Evolutionary conservation across 2,797 vertebrate genomes (phyloP).

Genomic region (Sparidentex hasta): DNA sequence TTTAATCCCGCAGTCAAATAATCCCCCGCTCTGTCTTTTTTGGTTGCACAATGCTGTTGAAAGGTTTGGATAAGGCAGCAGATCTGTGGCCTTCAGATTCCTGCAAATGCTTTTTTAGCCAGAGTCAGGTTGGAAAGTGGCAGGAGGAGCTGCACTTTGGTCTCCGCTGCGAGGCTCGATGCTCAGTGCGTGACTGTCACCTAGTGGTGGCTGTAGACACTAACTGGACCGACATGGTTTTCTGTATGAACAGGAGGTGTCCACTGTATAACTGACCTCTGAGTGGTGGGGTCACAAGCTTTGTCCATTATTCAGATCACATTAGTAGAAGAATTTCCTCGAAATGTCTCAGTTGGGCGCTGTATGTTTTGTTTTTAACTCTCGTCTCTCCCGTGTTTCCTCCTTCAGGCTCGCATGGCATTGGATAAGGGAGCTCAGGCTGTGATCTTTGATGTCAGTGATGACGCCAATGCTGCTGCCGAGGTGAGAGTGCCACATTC

Average conservation of each 20-base stretch:
- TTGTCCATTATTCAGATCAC: background rate
- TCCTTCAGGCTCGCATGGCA: slow-evolving; percentile 92
- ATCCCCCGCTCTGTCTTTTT: slow-evolving; percentile 1
- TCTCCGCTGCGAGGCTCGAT: slow-evolving; percentile 10
- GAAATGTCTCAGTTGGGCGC: background rate
- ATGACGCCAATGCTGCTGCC: slow-evolving; percentile 89
- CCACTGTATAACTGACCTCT: background rate
- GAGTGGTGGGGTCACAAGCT: background rate
- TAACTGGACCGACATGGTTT: rapidly evolving
- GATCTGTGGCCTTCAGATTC: slow-evolving; percentile 18
- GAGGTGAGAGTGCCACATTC: slow-evolving; percentile 87
- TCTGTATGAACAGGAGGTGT: background rate
- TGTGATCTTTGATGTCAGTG: slow-evolving; percentile 95
- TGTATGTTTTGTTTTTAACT: background rate
- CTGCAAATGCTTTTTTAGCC: slow-evolving; percentile 1
- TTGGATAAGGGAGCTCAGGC: slow-evolving; percentile 95
- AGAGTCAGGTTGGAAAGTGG: slow-evolving; percentile 58
- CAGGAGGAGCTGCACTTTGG: slow-evolving; percentile 51
- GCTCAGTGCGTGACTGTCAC: slow-evolving; percentile 70
- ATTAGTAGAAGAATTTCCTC: background rate
- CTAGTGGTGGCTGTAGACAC: slow-evolving; percentile 71
- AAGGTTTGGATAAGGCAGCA: slow-evolving; percentile 1
- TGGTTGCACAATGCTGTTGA: background rate
- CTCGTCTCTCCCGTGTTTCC: slow-evolving; percentile 41
- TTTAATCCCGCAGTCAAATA: slow-evolving; percentile 6